Percentiles rank a stretch among this genome's conserved stretches.
Evolutionary conservation across 2,888 invertebrate genomes (phyloP).

Genomic region (Agriopis aurantiaria): DNA sequence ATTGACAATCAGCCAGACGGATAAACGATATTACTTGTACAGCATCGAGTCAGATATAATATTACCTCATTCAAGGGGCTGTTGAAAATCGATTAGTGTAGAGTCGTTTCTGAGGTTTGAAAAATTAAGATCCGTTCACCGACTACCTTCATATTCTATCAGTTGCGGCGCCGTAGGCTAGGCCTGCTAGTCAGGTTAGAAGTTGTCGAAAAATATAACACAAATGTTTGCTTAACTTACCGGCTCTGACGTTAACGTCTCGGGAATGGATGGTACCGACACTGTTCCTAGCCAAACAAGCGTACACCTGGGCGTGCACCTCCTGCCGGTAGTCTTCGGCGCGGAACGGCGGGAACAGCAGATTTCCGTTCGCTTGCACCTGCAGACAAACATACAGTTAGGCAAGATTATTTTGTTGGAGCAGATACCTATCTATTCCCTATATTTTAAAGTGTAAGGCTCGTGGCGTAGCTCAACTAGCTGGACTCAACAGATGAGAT

Average conservation of each 20-base stretch:
- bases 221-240: slow-evolving; percentile 84
- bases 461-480: too few relatives aligned
- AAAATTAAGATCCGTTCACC: too few relatives aligned
- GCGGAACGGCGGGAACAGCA: slow-evolving; percentile 97
- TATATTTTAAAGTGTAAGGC: too few relatives aligned
- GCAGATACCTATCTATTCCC: background rate
- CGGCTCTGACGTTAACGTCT: slow-evolving; percentile 97
- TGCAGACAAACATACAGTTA: slow-evolving; percentile 55
- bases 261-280: slow-evolving; percentile 96
- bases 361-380: slow-evolving; percentile 95
- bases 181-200: too few relatives aligned
- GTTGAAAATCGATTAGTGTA: too few relatives aligned
- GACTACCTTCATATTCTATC: too few relatives aligned
- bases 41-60: background rate
- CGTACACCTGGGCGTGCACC: slow-evolving; percentile 97
- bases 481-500: background rate
- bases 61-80: background rate
- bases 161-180: too few relatives aligned
- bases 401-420: background rate
- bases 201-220: too few relatives aligned
- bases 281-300: slow-evolving; percentile 95
- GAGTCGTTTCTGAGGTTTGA: too few relatives aligned
- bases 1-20: slow-evolving; percentile 46
- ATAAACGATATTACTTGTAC: background rate
- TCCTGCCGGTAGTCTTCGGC: slow-evolving; percentile 97